Percentiles rank a stretch among this genome's conserved stretches.
Evolutionary conservation across 1,140 invertebrate genomes (phyloP).

Genomic region (Muscidifurax raptorellus): DNA sequence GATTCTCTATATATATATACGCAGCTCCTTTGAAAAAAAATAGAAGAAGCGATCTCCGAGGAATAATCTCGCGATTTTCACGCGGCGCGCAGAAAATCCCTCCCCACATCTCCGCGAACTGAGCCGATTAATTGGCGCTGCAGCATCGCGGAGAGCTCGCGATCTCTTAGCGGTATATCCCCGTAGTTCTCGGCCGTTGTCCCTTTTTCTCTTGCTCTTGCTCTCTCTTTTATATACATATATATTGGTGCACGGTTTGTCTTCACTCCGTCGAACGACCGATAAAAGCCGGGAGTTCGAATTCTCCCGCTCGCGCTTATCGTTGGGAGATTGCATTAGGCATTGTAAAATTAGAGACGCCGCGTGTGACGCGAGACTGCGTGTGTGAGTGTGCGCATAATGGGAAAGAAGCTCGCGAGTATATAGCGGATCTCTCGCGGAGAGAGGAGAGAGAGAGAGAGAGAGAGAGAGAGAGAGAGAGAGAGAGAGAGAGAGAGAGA

Average conservation of each 20-base stretch:
- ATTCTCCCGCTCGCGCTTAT: background rate
- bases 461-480: constrained; percentile 14
- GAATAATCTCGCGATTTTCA: too few species aligned
- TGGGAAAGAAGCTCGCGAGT: background rate
- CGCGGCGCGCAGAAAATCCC: background rate
- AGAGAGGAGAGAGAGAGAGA: background rate
- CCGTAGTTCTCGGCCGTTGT: background rate
- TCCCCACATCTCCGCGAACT: background rate
- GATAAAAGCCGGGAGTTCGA: constrained; percentile 3
- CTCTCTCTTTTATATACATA: too few species aligned
- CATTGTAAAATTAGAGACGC: constrained; percentile 42
- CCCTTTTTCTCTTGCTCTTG: constrained; percentile 13
- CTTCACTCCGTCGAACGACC: constrained; percentile 17
- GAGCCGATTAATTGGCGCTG: constrained; percentile 19
- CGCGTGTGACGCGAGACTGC: background rate
- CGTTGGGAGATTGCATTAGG: constrained; percentile 11
- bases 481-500: too few species aligned
- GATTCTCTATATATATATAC: too few species aligned
- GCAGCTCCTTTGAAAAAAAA: too few species aligned
- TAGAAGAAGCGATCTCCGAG: too few species aligned
- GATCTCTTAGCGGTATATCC: background rate
- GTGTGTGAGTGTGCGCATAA: constrained; percentile 37
- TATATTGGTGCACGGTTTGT: background rate
- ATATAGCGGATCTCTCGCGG: background rate
- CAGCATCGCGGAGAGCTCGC: background rate